A percentile compares a stretch with the other conserved stretches of the same genome.
Conservation (phyloP, 2,888 invertebrate species). For the Fabriciana adippe region DNA sequence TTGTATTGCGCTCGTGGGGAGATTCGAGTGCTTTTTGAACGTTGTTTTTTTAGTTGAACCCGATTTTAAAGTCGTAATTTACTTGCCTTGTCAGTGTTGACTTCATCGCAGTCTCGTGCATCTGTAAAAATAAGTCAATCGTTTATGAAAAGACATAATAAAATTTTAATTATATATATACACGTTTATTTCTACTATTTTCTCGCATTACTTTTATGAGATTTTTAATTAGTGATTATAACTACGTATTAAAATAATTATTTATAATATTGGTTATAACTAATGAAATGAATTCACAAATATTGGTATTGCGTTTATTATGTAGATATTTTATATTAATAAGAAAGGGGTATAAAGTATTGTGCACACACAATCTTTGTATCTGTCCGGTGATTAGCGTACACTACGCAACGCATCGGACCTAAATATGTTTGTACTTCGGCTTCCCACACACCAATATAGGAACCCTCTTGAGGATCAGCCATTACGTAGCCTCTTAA, state of each 20-base stretch:
- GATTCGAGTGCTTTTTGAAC: constrained; percentile 53
- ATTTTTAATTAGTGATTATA: too few species aligned
- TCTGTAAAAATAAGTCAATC: constrained; percentile 61
- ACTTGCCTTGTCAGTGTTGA: constrained; percentile 66
- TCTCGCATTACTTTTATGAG: too few species aligned
- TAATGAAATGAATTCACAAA: not conserved
- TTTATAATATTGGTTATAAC: not conserved
- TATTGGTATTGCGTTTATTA: constrained; percentile 11
- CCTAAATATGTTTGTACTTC: constrained; percentile 81
- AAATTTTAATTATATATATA: not conserved
- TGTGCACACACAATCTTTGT: constrained; percentile 62
- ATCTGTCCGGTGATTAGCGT: constrained; percentile 74
- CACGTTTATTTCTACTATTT: not conserved
- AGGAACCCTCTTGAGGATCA: constrained; percentile 77
- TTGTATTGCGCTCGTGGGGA: constrained; percentile 68
- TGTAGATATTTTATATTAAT: constrained; percentile 45
- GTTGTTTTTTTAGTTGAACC: constrained; percentile 51
- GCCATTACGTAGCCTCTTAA: constrained; percentile 81
- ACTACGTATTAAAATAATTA: too few species aligned
- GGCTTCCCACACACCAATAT: constrained; percentile 77
- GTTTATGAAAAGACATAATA: not conserved
- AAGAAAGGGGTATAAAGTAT: constrained; percentile 67
- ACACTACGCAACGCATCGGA: constrained; percentile 70
- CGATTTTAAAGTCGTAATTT: constrained; percentile 50
- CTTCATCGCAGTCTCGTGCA: constrained; percentile 66